A percentile compares a stretch with the other conserved stretches of the same genome.
Evolutionary conservation across 2,113 vertebrate species (phyloP).

Genomic region (Passer domesticus): DNA sequence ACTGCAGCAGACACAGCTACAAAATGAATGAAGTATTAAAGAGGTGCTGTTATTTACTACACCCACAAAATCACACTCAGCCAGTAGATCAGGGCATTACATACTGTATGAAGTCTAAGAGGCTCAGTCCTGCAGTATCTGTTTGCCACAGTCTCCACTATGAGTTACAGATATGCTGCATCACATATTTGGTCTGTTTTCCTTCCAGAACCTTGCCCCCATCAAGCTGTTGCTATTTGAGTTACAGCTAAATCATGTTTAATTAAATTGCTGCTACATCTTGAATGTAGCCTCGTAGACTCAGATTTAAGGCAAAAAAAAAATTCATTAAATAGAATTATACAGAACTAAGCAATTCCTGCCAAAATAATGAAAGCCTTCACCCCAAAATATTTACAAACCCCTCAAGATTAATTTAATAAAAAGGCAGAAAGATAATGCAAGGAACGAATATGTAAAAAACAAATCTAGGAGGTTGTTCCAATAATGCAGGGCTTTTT

Average conservation of each 20-base stretch:
- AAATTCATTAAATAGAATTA: background rate
- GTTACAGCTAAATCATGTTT: background rate
- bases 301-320: background rate
- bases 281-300: background rate
- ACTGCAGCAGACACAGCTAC: background rate
- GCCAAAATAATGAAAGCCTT: background rate
- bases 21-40: background rate
- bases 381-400: background rate
- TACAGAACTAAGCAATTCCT: background rate
- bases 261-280: background rate
- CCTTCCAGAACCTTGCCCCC: background rate
- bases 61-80: background rate
- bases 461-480: background rate
- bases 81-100: background rate
- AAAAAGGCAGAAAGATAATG: background rate
- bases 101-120: background rate
- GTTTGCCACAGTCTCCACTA: background rate
- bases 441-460: constrained; percentile 8
- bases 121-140: background rate
- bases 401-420: background rate
- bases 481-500: background rate
- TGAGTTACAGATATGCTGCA: background rate
- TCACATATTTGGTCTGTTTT: background rate
- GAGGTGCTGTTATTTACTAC: background rate
- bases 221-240: background rate